phyloP scores from a whole-genome alignment of 2,113 vertebrate species.

The Perca flavescens region DNA sequence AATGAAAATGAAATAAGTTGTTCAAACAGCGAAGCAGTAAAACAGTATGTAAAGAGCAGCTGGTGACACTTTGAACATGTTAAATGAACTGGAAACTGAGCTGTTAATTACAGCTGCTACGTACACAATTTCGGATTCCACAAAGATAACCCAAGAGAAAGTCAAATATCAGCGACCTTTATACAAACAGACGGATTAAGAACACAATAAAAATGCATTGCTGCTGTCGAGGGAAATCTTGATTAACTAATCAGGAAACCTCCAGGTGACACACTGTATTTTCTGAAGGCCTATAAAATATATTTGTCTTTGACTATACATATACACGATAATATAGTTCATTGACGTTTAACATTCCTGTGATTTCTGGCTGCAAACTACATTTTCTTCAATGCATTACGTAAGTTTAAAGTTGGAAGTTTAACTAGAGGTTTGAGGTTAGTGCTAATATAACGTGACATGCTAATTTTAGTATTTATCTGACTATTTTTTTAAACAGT shows the following conservation, averaged over 20 bases:
- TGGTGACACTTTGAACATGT: conserved; percentile 13
- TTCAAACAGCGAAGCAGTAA: conserved; percentile 30
- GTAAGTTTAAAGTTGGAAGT: no score
- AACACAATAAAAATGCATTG: not conserved
- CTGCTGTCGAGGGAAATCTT: not conserved
- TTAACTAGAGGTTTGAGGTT: no score
- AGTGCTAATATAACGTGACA: no score
- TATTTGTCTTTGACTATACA: no score
- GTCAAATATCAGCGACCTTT: not conserved
- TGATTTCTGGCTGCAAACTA: no score
- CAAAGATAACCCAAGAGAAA: not conserved
- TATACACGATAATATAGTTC: no score
- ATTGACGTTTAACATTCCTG: no score
- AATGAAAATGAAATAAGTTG: conserved; percentile 11
- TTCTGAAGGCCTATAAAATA: no score
- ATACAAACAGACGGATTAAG: not conserved
- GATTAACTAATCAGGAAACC: not conserved
- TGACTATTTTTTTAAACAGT: no score
- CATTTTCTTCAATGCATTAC: no score
- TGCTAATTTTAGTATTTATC: no score
- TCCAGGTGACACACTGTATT: no score
- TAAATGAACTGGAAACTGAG: conserved; percentile 17
- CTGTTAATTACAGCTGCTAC: not conserved
- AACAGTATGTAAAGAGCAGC: conserved; percentile 6
- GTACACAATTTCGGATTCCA: not conserved